Evolutionary conservation across 2,113 vertebrate species (phyloP), one percentile per base, ranked within the genome.

Genomic region (Mus spicilegus): DNA sequence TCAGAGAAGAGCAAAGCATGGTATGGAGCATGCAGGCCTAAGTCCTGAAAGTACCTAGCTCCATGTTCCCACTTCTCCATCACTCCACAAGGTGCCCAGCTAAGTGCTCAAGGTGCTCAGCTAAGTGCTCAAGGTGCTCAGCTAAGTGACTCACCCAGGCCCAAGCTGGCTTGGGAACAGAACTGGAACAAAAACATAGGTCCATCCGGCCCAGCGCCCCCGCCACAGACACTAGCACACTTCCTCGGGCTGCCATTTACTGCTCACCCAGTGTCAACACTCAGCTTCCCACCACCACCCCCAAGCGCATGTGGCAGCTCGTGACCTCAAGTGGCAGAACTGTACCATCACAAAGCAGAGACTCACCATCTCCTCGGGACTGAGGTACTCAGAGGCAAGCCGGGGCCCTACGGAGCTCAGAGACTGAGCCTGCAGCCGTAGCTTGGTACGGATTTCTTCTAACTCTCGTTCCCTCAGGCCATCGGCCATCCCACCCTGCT

Each of bases 331-430:
- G 22, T 2, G 39, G 30, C 30, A 26, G n/a, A 30, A 81, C 12
- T 24, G 30, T 28, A 36, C 81, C 28, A 8, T 2, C 9, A 24
- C 14, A 3, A 9, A 26, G 76, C 4, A 8, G 42, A n/a, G 51
- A 28, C 97, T 98, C 96, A 99, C 99, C 99, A 99, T 99, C 97
- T 99, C 99, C 81, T 99, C 98, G 0, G 99, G 98, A 0, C 99
- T 99, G 98, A 99, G 99, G 97, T 99, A 99, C 97, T 99, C 99
- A 0, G 99, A 99, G 54, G 99, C 99, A 0, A 99, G 90, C 0
- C 90, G 94, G 26, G 99, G 98, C 1, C 98, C 95, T 0, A 98
- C 98, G 70, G 98, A 97, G 61, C 99, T 98, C 98, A 99, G 96
- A 3, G 98, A 98, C 97, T 99, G 99, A 0, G 99, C 99, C 96